Evolutionary conservation across 2,797 vertebrate genomes (phyloP).

Genomic region (Crenuchus spilurus): DNA sequence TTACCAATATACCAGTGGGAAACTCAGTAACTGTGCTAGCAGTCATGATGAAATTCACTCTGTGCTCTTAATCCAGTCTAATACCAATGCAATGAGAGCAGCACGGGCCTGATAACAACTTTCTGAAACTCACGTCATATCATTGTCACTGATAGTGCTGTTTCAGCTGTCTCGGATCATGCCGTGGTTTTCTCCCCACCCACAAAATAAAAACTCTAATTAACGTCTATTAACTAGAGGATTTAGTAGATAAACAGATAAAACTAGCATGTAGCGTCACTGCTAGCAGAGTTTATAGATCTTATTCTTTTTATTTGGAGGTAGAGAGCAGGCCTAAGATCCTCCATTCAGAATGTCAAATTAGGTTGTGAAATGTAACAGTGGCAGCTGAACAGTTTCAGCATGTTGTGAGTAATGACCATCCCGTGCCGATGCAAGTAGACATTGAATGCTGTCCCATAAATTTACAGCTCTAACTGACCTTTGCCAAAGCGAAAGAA

Average conservation of each 20-base stretch:
- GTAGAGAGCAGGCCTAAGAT: background rate
- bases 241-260: constrained; percentile 1
- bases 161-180: constrained; percentile 45
- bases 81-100: constrained; percentile 31
- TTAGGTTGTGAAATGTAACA: constrained; percentile 39
- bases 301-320: constrained; percentile 13
- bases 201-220: constrained; percentile 32
- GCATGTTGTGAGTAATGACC: constrained; percentile 15
- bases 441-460: constrained; percentile 34
- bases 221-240: constrained; percentile 31
- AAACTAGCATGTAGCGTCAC: background rate
- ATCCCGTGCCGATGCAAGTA: constrained; percentile 26
- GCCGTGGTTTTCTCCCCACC: constrained; percentile 2
- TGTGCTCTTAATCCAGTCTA: constrained; percentile 12
- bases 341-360: constrained; percentile 24
- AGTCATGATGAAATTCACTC: background rate
- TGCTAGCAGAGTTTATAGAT: background rate
- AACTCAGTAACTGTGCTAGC: background rate
- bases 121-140: constrained; percentile 11
- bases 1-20: background rate
- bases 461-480: constrained; percentile 38
- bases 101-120: constrained; percentile 38
- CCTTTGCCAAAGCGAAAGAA: constrained; percentile 37
- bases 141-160: constrained; percentile 29
- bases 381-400: constrained; percentile 43